Conservation (phyloP, 2,113 vertebrate species). For the Notarius quadriscutis region DNA sequence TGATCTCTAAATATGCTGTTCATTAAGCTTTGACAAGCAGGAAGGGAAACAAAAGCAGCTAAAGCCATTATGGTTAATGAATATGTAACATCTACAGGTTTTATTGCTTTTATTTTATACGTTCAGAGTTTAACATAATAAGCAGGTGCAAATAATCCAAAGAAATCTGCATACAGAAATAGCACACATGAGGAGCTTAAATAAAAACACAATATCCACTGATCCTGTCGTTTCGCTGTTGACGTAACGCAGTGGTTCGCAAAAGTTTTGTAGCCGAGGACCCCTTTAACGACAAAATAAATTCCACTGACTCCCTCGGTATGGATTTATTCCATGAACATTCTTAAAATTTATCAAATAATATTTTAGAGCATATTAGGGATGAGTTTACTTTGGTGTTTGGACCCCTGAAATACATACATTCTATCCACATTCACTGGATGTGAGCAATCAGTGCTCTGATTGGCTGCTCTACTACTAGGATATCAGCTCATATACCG, state of each 20-base stretch:
- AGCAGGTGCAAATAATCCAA: neutral
- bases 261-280: neutral
- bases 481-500: too few relatives aligned
- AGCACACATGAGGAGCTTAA: neutral
- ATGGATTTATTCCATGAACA: neutral
- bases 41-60: neutral
- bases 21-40: neutral
- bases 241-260: neutral
- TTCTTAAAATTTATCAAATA: neutral
- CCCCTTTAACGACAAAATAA: neutral
- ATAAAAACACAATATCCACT: neutral
- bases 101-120: neutral
- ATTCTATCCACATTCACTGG: too few relatives aligned
- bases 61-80: neutral
- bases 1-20: conserved; percentile 13
- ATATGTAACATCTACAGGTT: neutral
- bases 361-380: neutral
- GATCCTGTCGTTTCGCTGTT: neutral
- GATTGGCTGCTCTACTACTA: too few relatives aligned
- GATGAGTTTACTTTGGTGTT: neutral
- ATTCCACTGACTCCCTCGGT: neutral
- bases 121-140: neutral
- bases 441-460: too few relatives aligned
- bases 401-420: neutral
- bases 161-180: neutral